A percentile compares a stretch with the other conserved stretches of the same genome.
Evolutionary conservation across 2,113 vertebrate species (phyloP).

Genomic region (Chinchilla lanigera): DNA sequence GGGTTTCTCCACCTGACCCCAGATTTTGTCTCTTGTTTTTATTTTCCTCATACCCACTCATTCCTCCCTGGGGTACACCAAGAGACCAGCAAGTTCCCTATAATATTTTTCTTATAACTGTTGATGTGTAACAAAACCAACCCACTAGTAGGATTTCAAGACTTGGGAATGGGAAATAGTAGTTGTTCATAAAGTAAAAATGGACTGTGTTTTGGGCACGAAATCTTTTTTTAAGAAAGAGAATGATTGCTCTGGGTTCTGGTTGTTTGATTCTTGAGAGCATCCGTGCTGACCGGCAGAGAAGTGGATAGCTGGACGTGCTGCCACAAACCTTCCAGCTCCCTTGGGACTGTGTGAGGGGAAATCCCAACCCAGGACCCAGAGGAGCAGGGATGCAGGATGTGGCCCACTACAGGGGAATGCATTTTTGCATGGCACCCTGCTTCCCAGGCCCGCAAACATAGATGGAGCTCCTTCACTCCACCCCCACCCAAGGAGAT

Average conservation of each 20-base stretch:
- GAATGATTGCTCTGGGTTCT: not conserved
- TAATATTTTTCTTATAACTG: not conserved
- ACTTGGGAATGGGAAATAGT: not conserved
- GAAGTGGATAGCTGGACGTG: not conserved
- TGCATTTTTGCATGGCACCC: no score
- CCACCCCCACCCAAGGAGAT: not conserved
- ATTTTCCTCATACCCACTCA: no score
- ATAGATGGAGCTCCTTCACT: not conserved
- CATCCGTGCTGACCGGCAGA: not conserved
- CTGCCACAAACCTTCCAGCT: not conserved
- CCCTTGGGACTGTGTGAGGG: not conserved
- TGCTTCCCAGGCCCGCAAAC: not conserved
- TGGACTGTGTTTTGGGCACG: not conserved
- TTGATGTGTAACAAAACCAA: not conserved
- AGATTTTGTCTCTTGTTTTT: no score
- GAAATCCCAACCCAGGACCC: not conserved
- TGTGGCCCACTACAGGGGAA: not conserved
- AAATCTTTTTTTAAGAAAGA: not conserved
- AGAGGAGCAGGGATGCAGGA: not conserved
- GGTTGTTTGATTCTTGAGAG: not conserved
- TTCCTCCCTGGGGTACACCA: no score
- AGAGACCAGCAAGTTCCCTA: no score
- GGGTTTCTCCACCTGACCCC: no score
- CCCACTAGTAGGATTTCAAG: conserved; percentile 29
- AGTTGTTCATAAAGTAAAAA: not conserved